A percentile compares a stretch with the other conserved stretches of the same genome.
phyloP scores from a whole-genome alignment of 2,113 vertebrate genomes.

The Hippocampus barbouri region DNA sequence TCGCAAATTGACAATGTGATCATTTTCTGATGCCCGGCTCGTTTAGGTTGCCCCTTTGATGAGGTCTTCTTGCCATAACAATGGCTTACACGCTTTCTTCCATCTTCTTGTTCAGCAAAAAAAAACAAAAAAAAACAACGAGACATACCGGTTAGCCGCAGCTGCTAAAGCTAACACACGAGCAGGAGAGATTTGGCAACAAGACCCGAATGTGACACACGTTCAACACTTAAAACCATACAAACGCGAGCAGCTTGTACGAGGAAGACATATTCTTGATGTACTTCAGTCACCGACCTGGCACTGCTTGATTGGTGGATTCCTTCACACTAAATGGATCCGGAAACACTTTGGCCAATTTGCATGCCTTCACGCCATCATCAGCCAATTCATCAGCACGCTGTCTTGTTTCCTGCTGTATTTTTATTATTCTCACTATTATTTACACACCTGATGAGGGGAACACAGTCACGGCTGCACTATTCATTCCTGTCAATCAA shows the following conservation, averaged over 20 bases:
- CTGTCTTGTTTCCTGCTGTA: conserved; percentile 43
- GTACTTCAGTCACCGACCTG: not conserved
- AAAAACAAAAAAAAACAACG: not conserved
- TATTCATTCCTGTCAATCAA: conserved; percentile 23
- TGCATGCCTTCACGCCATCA: not conserved
- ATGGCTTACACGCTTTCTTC: not conserved
- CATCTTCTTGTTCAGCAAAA: not conserved
- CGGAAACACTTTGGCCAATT: conserved; percentile 40
- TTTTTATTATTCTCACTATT: not conserved
- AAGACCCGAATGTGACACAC: not conserved
- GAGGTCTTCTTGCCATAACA: not conserved
- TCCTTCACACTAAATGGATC: not conserved
- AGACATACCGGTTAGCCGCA: not conserved
- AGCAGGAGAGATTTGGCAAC: not conserved
- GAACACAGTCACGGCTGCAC: conserved; percentile 22
- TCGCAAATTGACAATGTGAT: not conserved
- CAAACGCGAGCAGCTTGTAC: not conserved
- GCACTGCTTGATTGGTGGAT: not conserved
- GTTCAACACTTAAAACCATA: not conserved
- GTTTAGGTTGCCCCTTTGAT: conserved; percentile 2
- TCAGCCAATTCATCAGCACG: conserved; percentile 59
- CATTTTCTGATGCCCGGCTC: no score
- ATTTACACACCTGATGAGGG: conserved; percentile 1
- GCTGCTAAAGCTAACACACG: not conserved
- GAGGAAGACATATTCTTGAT: not conserved